Evolutionary conservation across 2,888 invertebrate genomes (phyloP).

Genomic region (Theodoxus fluviatilis): DNA sequence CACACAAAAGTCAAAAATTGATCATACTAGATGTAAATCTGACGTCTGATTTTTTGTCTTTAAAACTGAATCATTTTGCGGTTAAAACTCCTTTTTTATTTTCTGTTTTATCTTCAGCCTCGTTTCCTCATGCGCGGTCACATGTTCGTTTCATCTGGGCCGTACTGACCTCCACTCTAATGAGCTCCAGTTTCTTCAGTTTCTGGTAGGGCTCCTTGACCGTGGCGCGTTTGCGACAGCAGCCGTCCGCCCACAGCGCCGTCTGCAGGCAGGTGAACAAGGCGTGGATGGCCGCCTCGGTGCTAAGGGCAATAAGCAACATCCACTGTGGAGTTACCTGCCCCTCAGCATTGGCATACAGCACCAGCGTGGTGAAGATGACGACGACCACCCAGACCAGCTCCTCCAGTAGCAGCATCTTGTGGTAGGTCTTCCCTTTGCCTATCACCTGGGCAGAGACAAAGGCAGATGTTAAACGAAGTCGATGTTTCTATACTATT

Average conservation of each 20-base stretch:
- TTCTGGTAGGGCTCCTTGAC: conserved; percentile 50
- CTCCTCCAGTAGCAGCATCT: conserved; percentile 40
- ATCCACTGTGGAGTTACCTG: conserved; percentile 40
- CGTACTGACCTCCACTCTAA: conserved; percentile 48
- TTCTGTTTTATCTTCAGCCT: no score
- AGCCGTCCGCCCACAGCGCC: conserved; percentile 46
- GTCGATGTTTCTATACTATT: no score
- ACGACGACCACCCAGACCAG: conserved; percentile 33
- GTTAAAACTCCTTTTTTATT: no score
- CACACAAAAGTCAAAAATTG: no score
- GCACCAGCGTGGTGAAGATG: conserved; percentile 38
- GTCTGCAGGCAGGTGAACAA: conserved; percentile 41
- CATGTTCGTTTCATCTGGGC: no score
- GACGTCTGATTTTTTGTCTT: no score
- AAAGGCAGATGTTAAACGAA: no score
- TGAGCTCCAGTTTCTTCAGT: conserved; percentile 53
- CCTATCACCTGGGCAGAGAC: conserved; percentile 40
- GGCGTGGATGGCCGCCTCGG: conserved; percentile 40
- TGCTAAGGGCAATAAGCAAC: conserved; percentile 38
- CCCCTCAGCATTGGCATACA: conserved; percentile 39
- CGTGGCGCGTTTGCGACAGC: conserved; percentile 34
- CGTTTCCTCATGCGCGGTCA: no score
- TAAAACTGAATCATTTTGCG: no score
- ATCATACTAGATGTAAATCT: no score
- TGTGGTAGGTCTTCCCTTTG: conserved; percentile 43